Conservation (phyloP, 1,140 invertebrate species). For the Microplitis mediator region DNA sequence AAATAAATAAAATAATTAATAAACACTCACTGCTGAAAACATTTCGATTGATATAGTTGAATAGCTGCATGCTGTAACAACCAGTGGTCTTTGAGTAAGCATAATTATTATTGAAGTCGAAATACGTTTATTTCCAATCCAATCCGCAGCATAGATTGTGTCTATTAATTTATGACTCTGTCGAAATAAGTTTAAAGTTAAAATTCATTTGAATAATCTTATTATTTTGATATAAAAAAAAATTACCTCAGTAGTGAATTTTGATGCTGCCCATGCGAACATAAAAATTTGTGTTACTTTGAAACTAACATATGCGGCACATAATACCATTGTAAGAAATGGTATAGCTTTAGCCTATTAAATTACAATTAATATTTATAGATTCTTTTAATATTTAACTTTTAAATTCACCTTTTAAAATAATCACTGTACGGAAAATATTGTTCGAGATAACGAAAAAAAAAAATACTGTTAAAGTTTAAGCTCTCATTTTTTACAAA, state of each 20-base stretch:
- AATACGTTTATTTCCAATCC: slow-evolving; percentile 23
- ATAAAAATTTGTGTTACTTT: slow-evolving; percentile 13
- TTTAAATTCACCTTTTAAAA: background rate
- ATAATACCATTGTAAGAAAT: background rate
- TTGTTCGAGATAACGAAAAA: too few relatives aligned
- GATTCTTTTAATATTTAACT: too few relatives aligned
- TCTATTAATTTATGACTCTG: slow-evolving; percentile 19
- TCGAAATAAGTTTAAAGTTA: background rate
- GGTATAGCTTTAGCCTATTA: background rate
- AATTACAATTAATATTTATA: background rate
- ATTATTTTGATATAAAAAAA: background rate
- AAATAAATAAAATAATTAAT: too few relatives aligned
- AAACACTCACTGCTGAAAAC: slow-evolving; percentile 31
- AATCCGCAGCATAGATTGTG: slow-evolving; percentile 21
- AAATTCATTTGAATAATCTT: background rate
- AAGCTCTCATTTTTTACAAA: too few relatives aligned
- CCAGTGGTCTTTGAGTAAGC: slow-evolving; percentile 33
- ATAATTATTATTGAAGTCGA: slow-evolving; percentile 29
- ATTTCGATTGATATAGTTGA: slow-evolving; percentile 35
- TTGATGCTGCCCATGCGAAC: slow-evolving; percentile 3
- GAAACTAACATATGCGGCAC: background rate
- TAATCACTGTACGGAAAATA: too few relatives aligned
- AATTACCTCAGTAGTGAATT: slow-evolving; percentile 4
- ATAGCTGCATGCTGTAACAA: slow-evolving; percentile 31
- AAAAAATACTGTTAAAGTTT: too few relatives aligned